Evolutionary conservation across 2,797 vertebrate genomes (phyloP), one percentile per base, ranked within the genome.

Genomic region (Lates japonicus): DNA sequence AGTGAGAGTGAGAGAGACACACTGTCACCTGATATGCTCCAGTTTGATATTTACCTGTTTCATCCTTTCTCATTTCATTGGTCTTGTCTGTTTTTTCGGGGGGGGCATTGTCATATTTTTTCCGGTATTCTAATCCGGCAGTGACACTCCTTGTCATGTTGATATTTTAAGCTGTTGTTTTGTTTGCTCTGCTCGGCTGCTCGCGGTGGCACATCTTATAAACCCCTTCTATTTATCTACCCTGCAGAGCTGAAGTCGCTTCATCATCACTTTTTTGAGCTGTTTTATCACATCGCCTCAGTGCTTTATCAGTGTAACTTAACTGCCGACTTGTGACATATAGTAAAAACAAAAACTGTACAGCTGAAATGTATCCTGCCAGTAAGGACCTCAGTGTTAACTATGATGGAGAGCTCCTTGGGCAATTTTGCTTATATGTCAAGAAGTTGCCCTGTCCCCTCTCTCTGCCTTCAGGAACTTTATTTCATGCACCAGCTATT

Each of bases 401-500:
- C 48, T 48, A 4, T 49, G 60, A 81, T 41, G 42, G 20, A 25
- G 41, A 78, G 33, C 68, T 75, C 64, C 41, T 33, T 20, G 39
- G 29, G 20, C 37, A 10, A 48, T 12, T 20, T 51, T 77, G 62
- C 74, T 42, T 22, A 72, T 67, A 60, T 71, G 59, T 77, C 82
- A 80, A 71, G 81, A 83, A 70, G 33, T 84, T 80, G 42, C 58
- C 70, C 25, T 17, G 65, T 65, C 16, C 51, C 51, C 29, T 55
- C 44, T 52, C 48, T 74, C 41, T 57, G 79, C 75, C 70, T 70
- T 72, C 16, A 61, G 62, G 41, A 86, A 89, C 80, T 82, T 85
- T 58, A 91, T 91, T 92, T 93, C 90, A 92, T 64, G 90, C 90
- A 73, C 78, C 82, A 76, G 41, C 74, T 88, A 12, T 46, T 89